phyloP scores from a whole-genome alignment of 2,888 invertebrate species.

The Apodemia zela region DNA sequence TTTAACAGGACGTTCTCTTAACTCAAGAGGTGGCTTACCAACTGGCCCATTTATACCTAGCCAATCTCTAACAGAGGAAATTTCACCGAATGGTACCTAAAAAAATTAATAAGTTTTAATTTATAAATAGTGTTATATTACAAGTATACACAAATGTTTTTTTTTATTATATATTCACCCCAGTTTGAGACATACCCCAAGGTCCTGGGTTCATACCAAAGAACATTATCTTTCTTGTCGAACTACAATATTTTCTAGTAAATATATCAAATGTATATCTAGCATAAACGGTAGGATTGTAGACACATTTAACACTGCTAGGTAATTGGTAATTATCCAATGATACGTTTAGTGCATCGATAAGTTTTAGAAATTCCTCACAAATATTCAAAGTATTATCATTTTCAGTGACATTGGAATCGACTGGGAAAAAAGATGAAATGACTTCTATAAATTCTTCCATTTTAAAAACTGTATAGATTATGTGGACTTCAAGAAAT shows the following conservation, averaged over 20 bases:
- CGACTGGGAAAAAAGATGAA: constrained; percentile 51
- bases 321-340: constrained; percentile 72
- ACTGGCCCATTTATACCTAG: constrained; percentile 86
- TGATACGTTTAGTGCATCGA: constrained; percentile 61
- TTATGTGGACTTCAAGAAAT: too few species aligned
- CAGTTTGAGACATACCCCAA: constrained; percentile 97
- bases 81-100: constrained; percentile 94
- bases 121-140: not conserved
- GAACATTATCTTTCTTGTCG: constrained; percentile 86
- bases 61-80: constrained; percentile 87
- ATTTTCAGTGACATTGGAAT: constrained; percentile 14
- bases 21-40: constrained; percentile 83
- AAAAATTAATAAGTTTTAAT: constrained; percentile 34
- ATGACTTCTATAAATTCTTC: constrained; percentile 42
- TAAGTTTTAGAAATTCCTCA: constrained; percentile 52
- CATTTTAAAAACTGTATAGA: constrained; percentile 31
- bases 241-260: constrained; percentile 84
- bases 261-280: constrained; percentile 87
- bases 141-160: not conserved
- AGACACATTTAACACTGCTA: constrained; percentile 83
- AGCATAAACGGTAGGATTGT: constrained; percentile 94
- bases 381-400: constrained; percentile 34
- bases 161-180: constrained; percentile 77
- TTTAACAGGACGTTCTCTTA: constrained; percentile 84
- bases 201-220: constrained; percentile 99